Evolutionary conservation across 2,888 invertebrate species (phyloP), one percentile per base, ranked within the genome.

Genomic region (Hirtodrosophila alboralis): DNA sequence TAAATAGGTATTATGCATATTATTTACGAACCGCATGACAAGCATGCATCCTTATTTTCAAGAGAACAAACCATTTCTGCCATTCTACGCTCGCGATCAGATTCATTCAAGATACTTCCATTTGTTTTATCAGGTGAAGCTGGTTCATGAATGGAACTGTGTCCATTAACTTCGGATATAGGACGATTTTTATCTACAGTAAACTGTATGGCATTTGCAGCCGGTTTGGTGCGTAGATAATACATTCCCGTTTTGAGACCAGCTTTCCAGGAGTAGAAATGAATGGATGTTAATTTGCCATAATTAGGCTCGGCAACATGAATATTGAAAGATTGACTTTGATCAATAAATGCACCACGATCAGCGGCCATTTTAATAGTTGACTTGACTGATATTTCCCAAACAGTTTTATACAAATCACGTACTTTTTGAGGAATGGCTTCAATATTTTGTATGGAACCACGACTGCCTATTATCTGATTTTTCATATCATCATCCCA

Each of bases 231-330:
- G 43, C 98, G 93, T 69, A 99, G 92, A 90, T 99, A 99, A 90
- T 99, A 99, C 98, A 99, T 98, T 44, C 99, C 99, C 1, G 99
- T 99, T 91, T 99, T 99, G 56, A 99, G 92, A 2, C 99, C 99
- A 91, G 95, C 93, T 91, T 96, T 95, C 99, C 99, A 99, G 0
- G 96, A 97, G 90, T 97, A 96, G 91, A 99, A 99, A 91, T 99
- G 99, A 94, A 99, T 99, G 1, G 98, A 98, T 1, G 98, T 96
- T 49, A 99, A 92, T 89, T 97, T 97, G 4, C 96, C 97, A 88
- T 96, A 96, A 87, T 95, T 96, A 4, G 99, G 97, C 88, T 96
- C 95, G 4, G 97, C 98, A 56, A 99, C 96, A 90, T 99, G 98
- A 69, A 99, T 94, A 90, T 99, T 99, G 78, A 99, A 94, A 0